Evolutionary conservation across 2,113 vertebrate species (phyloP).

Genomic region (Accipiter virgatus): DNA sequence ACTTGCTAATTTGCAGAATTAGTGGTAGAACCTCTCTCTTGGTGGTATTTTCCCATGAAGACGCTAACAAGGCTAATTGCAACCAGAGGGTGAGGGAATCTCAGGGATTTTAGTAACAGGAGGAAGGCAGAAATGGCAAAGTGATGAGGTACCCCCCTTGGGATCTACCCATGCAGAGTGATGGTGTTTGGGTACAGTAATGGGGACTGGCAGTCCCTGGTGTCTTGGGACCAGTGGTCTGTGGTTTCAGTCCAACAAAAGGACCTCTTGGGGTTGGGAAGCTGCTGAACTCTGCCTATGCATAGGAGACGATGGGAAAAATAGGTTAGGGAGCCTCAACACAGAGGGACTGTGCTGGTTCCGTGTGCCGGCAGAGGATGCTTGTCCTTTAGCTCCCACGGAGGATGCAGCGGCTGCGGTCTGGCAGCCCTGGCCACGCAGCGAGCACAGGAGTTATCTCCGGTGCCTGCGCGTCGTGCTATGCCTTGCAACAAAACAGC

Average conservation of each 20-base stretch:
- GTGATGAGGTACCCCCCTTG: accelerated
- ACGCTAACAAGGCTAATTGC: not conserved
- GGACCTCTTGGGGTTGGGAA: not conserved
- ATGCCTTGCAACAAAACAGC: not conserved
- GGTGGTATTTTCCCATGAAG: not conserved
- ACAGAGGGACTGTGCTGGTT: not conserved
- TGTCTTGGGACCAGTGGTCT: not conserved
- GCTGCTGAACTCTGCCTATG: not conserved
- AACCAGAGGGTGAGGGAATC: not conserved
- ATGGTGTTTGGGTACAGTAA: not conserved
- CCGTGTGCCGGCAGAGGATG: accelerated
- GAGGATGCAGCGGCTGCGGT: accelerated
- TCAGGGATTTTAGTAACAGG: not conserved
- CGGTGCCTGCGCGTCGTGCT: accelerated
- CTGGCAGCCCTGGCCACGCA: not conserved
- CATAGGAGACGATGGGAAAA: not conserved
- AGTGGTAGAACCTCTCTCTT: not conserved
- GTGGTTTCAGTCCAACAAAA: not conserved
- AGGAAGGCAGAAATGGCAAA: not conserved
- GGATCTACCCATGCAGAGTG: accelerated
- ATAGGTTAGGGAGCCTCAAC: not conserved
- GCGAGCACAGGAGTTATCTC: accelerated
- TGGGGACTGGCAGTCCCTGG: not conserved
- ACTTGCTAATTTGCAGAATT: not conserved
- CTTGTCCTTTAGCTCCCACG: accelerated